A percentile compares a stretch with the other conserved stretches of the same genome.
Evolutionary conservation across 2,113 vertebrate genomes (phyloP).

Genomic region (Rallus limicola): DNA sequence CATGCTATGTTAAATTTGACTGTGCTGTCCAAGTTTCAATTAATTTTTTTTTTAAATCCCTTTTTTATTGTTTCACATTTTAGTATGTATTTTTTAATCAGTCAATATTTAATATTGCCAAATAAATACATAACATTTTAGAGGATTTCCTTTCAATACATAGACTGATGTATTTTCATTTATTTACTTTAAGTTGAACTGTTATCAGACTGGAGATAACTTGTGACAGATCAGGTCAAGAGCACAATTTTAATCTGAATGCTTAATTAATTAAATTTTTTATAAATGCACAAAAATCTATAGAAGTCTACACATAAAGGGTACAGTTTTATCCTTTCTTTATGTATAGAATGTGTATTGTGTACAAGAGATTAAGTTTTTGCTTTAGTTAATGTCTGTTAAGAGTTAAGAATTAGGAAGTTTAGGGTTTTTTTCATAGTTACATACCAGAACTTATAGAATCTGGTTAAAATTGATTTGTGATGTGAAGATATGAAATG

Average conservation of each 20-base stretch:
- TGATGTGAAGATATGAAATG: conserved; percentile 2
- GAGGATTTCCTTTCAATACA: background rate
- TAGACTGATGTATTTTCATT: background rate
- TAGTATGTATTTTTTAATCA: background rate
- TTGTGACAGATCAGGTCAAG: background rate
- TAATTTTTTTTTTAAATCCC: background rate
- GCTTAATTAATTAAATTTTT: background rate
- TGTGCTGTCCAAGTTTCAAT: background rate
- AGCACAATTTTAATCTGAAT: background rate
- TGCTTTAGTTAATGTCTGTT: background rate
- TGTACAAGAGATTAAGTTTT: background rate
- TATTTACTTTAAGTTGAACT: background rate
- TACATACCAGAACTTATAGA: background rate
- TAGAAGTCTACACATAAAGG: background rate
- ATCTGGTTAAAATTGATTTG: conserved; percentile 17
- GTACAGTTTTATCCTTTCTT: background rate
- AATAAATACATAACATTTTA: background rate
- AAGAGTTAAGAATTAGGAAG: background rate
- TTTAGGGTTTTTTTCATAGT: background rate
- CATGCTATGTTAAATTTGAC: background rate
- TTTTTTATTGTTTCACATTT: background rate
- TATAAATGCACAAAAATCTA: background rate
- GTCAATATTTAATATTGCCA: background rate
- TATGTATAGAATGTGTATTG: background rate
- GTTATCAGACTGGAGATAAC: background rate